phyloP scores from a whole-genome alignment of 30 jellyfish, hydroid and myxozoan species.

The Cassiopea andromeda region DNA sequence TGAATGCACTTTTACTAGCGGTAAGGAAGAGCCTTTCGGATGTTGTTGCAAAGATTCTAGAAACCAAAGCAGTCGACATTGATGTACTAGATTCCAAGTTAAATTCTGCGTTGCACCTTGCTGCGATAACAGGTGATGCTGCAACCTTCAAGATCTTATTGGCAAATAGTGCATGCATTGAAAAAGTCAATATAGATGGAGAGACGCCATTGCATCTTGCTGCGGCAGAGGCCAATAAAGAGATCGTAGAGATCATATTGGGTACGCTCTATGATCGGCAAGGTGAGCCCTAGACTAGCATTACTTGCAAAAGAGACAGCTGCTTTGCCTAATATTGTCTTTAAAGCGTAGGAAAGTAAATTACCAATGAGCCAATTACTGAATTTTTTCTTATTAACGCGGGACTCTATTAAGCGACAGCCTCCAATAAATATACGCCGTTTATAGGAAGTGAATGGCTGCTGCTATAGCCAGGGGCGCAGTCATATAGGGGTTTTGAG shows the following conservation, averaged over 20 bases:
- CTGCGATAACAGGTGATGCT: conserved; percentile 12
- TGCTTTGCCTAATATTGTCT: too few relatives aligned
- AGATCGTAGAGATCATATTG: conserved; percentile 4
- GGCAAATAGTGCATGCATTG: conserved; percentile 13
- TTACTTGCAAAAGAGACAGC: too few relatives aligned
- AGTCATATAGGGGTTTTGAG: too few relatives aligned
- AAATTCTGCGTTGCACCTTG: conserved; percentile 5
- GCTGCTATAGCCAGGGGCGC: too few relatives aligned
- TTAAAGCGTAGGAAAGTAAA: too few relatives aligned
- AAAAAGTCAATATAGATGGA: conserved; percentile 1
- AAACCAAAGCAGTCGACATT: conserved; percentile 2
- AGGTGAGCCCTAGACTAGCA: background rate
- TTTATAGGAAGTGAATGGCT: too few relatives aligned
- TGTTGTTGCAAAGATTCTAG: background rate
- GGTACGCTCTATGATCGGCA: background rate
- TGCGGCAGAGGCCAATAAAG: conserved; percentile 12
- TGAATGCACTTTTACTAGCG: conserved; percentile 8
- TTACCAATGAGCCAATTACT: too few relatives aligned
- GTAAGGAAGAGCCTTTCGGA: conserved; percentile 8
- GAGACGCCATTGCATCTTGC: conserved; percentile 61
- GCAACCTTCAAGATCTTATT: conserved; percentile 14
- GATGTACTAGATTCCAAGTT: background rate
- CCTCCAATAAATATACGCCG: too few relatives aligned
- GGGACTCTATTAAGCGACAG: too few relatives aligned
- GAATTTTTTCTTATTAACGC: too few relatives aligned